phyloP scores from a whole-genome alignment of 1,140 invertebrate species.

The Drosophila sulfurigaster region DNA sequence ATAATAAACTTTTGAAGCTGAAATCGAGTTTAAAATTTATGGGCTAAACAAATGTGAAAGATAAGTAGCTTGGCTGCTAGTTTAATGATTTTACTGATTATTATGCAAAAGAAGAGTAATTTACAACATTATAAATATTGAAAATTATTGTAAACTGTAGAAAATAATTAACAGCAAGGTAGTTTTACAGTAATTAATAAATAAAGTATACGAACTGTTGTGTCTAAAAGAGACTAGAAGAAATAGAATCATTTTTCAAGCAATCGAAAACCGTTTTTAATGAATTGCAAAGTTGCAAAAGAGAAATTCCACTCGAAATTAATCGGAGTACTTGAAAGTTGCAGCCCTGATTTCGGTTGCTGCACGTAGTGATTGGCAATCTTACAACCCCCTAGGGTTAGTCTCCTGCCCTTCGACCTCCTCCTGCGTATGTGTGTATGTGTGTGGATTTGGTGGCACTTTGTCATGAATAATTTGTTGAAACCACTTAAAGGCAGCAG shows the following conservation, averaged over 20 bases:
- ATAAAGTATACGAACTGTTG: too few species aligned
- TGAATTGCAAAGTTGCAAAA: neutral
- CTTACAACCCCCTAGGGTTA: constrained; percentile 24
- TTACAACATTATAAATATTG: too few species aligned
- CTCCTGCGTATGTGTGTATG: neutral
- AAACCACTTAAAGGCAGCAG: constrained; percentile 71
- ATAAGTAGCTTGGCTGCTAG: too few species aligned
- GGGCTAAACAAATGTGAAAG: too few species aligned
- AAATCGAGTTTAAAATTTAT: neutral
- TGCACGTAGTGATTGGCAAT: constrained; percentile 29
- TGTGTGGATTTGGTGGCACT: constrained; percentile 49
- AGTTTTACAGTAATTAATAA: too few species aligned
- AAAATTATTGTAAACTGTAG: too few species aligned
- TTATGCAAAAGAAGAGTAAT: too few species aligned
- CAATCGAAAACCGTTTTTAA: neutral
- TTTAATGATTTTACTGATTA: too few species aligned
- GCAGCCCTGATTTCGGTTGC: constrained; percentile 31
- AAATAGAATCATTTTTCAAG: too few species aligned
- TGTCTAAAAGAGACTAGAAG: too few species aligned
- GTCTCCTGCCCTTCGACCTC: neutral
- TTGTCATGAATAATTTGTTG: constrained; percentile 79
- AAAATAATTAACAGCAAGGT: too few species aligned
- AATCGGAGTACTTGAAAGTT: neutral
- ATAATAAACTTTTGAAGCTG: too few species aligned
- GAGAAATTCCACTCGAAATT: neutral